Evolutionary conservation across 2,113 vertebrate genomes (phyloP), one percentile per base, ranked within the genome.

Genomic region (Gallinago media): DNA sequence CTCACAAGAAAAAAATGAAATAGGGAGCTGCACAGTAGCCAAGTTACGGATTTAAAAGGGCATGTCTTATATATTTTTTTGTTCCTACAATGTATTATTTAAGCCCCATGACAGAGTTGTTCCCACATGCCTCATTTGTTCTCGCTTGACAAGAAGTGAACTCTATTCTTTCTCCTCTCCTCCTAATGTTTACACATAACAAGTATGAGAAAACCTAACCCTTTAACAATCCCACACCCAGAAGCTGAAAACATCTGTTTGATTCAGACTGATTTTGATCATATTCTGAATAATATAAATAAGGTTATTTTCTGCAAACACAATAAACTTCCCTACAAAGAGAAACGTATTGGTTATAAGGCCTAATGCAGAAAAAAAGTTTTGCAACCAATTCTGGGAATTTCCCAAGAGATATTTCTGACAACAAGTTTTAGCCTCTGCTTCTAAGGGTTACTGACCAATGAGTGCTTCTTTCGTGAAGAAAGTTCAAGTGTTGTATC

Each of bases 401-500:
- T 59, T 77, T 90, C 87, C 63, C 65, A 58, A 86, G 74, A 89
- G n/a, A 66, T 38, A 88, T 68, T 95, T 94, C 74, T 88, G 68
- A 88, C 40, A 71, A 74, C 79, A 47, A 90, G 68, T 82, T 95
- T 96, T 55, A 95, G 75, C 67, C 73, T 93, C 80, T 92, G 75
- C 19, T 88, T 71, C 73, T 96, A n/a, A 50, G 20, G 11, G 85
- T 97, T 97, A 98, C 98, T 98, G 96, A 99, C 99, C 99, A 99
- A 95, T 49, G 99, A 99, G 97, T 99, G 99, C 91, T 99, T 99
- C 98, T 99, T 99, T 96, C 99, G 98, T 46, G 99, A 99, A 75
- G 99, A 99, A 80, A 99, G 98, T 97, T 99, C 99, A 97, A 99
- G 98, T 1, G 99, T 99, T 92, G 99, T 99, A 82, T 99, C 99